Percentiles rank a stretch among this genome's conserved stretches.
Evolutionary conservation across 1,140 invertebrate species (phyloP).

Genomic region (Muscidifurax raptorellus): DNA sequence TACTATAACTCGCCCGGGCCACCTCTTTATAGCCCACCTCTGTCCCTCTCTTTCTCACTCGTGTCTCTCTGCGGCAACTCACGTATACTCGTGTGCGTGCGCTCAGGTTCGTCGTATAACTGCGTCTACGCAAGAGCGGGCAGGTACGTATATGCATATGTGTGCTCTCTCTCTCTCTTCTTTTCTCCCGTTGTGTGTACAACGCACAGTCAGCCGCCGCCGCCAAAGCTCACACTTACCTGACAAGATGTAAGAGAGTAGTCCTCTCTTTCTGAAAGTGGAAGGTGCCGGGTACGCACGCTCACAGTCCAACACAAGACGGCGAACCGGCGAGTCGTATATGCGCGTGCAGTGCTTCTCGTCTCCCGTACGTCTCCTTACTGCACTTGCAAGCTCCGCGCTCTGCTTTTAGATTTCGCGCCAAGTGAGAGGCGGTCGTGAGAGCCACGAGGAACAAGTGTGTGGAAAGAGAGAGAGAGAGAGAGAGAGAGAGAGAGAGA

Average conservation of each 20-base stretch:
- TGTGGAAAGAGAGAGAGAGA: background rate
- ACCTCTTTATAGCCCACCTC: constrained; percentile 19
- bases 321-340: constrained; percentile 74
- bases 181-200: constrained; percentile 31
- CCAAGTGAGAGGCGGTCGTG: background rate
- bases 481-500: background rate
- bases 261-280: constrained; percentile 70
- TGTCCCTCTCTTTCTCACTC: constrained; percentile 33
- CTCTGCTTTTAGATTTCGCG: background rate
- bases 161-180: constrained; percentile 26
- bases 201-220: constrained; percentile 13
- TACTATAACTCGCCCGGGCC: constrained; percentile 31
- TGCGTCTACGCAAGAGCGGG: constrained; percentile 43
- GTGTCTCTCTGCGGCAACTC: background rate
- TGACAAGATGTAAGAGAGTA: constrained; percentile 72
- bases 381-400: background rate
- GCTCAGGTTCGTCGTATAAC: constrained; percentile 25
- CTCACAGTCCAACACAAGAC: constrained; percentile 75
- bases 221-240: constrained; percentile 73
- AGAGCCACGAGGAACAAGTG: background rate
- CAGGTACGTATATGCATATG: constrained; percentile 46
- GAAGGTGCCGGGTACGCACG: constrained; percentile 72
- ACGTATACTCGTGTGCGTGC: background rate
- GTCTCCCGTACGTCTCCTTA: background rate
- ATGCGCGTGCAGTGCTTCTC: background rate